Percentiles rank a stretch among this genome's conserved stretches.
These are phyloP conservation scores for Hydractinia symbiolongicarpus DNA, from an alignment of 30 jellyfish, hydroid and myxozoan genomes.

Conservation along the genomic window DNA sequence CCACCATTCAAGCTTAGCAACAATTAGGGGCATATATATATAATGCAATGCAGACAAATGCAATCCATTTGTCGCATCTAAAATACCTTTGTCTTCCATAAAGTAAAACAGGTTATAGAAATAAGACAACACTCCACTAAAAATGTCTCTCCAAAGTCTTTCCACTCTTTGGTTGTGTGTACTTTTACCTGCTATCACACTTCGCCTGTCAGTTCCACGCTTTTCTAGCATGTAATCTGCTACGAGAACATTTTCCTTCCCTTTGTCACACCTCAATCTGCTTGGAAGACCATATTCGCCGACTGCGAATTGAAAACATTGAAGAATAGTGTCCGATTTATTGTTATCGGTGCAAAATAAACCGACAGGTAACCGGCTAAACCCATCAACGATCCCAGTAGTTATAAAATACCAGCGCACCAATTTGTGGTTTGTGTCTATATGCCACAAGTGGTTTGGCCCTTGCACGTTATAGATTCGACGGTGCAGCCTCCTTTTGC, in stretches of 20 bases:
- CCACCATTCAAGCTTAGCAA: too few species aligned
- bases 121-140: constrained; percentile 25
- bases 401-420: too few species aligned
- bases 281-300: constrained; percentile 27
- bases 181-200: too few species aligned
- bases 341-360: constrained; percentile 26
- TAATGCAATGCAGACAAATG: too few species aligned
- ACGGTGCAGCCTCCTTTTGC: constrained; percentile 23
- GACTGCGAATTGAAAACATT: neutral
- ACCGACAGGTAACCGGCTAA: constrained; percentile 5
- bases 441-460: neutral
- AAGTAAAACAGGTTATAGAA: neutral
- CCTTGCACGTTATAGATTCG: constrained; percentile 48
- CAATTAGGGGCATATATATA: too few species aligned
- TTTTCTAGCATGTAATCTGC: constrained; percentile 1
- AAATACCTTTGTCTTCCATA: too few species aligned
- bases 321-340: constrained; percentile 22
- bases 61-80: too few species aligned
- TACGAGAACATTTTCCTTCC: constrained; percentile 20
- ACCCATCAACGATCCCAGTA: neutral
- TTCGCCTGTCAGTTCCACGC: too few species aligned
- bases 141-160: constrained; percentile 30
- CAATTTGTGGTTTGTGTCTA: too few species aligned
- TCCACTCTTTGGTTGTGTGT: neutral
- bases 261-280: constrained; percentile 30